Evolutionary conservation across 2,888 invertebrate genomes (phyloP), one percentile per base, ranked within the genome.

Genomic region (Anarsia innoxiella): DNA sequence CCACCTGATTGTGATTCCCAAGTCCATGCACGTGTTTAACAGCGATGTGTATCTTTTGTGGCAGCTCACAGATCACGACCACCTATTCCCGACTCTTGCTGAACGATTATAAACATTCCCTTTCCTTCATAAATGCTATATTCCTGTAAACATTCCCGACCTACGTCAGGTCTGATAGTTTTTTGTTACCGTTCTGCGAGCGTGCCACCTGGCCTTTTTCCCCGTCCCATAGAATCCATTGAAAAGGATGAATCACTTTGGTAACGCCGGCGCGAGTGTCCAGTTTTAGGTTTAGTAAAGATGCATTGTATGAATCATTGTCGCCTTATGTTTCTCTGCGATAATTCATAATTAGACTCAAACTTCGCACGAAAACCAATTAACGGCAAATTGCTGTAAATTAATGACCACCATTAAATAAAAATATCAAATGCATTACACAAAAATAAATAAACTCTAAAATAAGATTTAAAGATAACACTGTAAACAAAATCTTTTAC

Each of bases 171-270:
- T 66, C 60, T 62, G 66, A 56, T 63, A 56, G 60, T 65, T 76
- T 80, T 75, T 72, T 66, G 59, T 63, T 53, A 56, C 53, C 60
- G 61, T 66, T 66, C 68, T 66, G 66, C 70, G 66, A 71, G 59
- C 66, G 66, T 66, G 71, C 76, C 82, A 82, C 80, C 82, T 82
- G 82, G 82, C 60, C 67, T 73, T 78, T 82, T 82, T 80, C n/a
- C 78, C 68, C 62, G 67, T 65, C 49, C 54, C 60, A 60, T 66
- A 59, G 61, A 59, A 60, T 64, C 67, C 67, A 78, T 77, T 76
- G 62, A 74, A 69, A 58, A 46, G 59, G 59, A 66, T 75, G 70
- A 78, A 73, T 75, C 71, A 74, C 68, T 68, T 66, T 62, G 60
- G 67, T 66, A 56, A 59, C 57, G 55, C 58, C 55, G 50, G 55